Evolutionary conservation across 2,888 invertebrate species (phyloP).

Genomic region (Tetrapedia diversipes): DNA sequence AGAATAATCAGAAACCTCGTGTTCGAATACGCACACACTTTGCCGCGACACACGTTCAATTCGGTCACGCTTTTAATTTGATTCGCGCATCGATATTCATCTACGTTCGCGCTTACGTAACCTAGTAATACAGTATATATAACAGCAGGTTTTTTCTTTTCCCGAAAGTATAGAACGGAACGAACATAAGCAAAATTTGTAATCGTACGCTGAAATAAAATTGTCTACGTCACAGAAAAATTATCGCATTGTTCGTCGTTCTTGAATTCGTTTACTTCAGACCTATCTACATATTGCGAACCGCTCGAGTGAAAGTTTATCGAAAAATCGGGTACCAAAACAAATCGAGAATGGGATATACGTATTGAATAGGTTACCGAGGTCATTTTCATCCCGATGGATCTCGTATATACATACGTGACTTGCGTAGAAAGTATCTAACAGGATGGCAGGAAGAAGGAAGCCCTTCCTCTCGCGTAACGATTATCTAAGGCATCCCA

Average conservation of each 20-base stretch:
- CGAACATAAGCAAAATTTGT: no score
- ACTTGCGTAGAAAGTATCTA: neutral
- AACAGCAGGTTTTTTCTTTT: neutral
- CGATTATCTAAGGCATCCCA: constrained; percentile 56
- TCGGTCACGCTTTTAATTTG: constrained; percentile 16
- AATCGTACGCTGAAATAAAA: neutral
- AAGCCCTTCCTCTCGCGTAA: constrained; percentile 47
- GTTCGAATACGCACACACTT: neutral
- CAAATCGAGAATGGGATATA: neutral
- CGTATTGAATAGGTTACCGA: neutral
- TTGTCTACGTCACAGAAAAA: neutral
- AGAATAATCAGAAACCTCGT: neutral
- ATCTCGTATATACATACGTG: neutral
- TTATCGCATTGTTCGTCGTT: neutral
- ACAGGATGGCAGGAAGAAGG: constrained; percentile 35
- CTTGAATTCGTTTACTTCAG: neutral
- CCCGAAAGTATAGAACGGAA: neutral
- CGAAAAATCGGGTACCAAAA: neutral
- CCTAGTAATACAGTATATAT: neutral
- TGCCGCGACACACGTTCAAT: neutral
- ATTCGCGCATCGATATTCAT: constrained; percentile 26
- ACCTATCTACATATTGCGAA: neutral
- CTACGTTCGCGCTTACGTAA: constrained; percentile 27
- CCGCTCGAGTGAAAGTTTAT: constrained; percentile 23
- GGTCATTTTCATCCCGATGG: neutral